Evolutionary conservation across 2,797 vertebrate species (phyloP).

Genomic region (Amphiprion clarkii): DNA sequence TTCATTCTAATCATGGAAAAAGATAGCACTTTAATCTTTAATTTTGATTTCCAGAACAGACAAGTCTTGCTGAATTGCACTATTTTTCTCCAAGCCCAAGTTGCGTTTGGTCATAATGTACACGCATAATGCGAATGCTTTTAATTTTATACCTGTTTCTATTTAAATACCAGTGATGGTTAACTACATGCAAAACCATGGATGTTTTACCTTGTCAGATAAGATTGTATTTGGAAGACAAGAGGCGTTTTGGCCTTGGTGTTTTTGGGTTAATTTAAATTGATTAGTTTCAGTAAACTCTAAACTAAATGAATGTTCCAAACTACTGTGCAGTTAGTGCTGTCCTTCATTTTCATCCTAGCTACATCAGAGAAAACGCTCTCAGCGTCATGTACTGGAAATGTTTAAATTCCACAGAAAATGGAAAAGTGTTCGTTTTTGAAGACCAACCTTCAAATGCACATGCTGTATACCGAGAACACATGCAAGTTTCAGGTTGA

Average conservation of each 20-base stretch:
- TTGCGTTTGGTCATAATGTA: too few species aligned
- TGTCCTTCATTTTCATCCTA: constrained; percentile 8
- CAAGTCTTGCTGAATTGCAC: too few species aligned
- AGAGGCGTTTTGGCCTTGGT: background rate
- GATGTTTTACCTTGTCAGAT: constrained; percentile 2
- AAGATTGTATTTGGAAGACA: too few species aligned
- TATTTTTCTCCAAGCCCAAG: too few species aligned
- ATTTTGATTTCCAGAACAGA: too few species aligned
- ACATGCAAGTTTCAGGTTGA: constrained; percentile 67
- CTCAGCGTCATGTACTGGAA: background rate
- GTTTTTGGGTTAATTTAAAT: background rate
- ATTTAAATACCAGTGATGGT: too few species aligned
- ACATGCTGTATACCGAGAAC: constrained; percentile 43
- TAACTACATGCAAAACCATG: background rate
- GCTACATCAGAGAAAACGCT: constrained; percentile 1
- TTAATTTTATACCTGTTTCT: too few species aligned
- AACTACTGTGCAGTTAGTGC: background rate
- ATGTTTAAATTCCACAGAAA: constrained; percentile 16
- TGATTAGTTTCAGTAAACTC: background rate
- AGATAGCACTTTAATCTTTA: too few species aligned
- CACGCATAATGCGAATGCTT: too few species aligned
- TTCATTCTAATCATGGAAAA: too few species aligned
- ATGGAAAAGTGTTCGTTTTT: constrained; percentile 6
- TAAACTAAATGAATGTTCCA: background rate
- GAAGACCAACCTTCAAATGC: constrained; percentile 31